Evolutionary conservation across 2,888 invertebrate genomes (phyloP).

Genomic region (Zaprionus obscuricornis): DNA sequence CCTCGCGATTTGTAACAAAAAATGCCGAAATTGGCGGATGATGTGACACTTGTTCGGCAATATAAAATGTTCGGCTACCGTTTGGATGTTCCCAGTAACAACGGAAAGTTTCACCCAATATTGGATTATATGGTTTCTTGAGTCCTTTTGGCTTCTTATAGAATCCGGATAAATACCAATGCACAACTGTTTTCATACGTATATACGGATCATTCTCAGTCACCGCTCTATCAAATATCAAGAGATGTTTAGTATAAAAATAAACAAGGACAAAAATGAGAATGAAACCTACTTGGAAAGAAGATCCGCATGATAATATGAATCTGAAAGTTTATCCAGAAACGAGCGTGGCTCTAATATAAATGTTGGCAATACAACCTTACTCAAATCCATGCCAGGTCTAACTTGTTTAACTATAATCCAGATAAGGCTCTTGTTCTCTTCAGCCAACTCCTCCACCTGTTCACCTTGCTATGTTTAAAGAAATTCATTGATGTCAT

Average conservation of each 20-base stretch:
- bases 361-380: constrained; percentile 95
- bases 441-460: constrained; percentile 96
- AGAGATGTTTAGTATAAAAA: not conserved
- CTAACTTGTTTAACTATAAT: constrained; percentile 96
- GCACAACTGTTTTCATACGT: constrained; percentile 93
- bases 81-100: constrained; percentile 94
- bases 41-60: constrained; percentile 97
- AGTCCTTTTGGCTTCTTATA: constrained; percentile 97
- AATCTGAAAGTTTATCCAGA: constrained; percentile 95
- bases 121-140: constrained; percentile 98
- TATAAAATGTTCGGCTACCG: constrained; percentile 93
- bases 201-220: constrained; percentile 93
- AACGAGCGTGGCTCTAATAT: constrained; percentile 97
- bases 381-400: constrained; percentile 96
- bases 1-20: constrained; percentile 96
- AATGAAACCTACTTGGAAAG: constrained; percentile 88
- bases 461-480: constrained; percentile 89
- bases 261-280: not conserved
- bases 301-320: constrained; percentile 96
- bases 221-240: constrained; percentile 87
- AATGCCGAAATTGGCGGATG: constrained; percentile 97
- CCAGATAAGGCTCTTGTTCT: constrained; percentile 97
- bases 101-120: constrained; percentile 95
- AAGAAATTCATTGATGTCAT: not conserved
- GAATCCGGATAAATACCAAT: constrained; percentile 96